Evolutionary conservation across 2,113 vertebrate species (phyloP), one percentile per base, ranked within the genome.

Genomic region (Coracopsis vasa): DNA sequence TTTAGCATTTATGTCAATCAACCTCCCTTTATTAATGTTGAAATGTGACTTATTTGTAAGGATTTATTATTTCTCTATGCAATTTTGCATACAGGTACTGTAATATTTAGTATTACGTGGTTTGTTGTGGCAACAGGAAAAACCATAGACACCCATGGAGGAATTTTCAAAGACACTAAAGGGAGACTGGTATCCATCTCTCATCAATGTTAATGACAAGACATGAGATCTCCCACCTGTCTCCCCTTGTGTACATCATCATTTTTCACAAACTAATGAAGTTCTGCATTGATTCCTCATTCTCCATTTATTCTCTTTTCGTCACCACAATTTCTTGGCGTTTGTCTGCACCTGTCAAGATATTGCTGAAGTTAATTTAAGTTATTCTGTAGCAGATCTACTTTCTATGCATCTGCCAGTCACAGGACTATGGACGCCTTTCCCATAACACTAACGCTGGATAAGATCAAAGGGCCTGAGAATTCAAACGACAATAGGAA

Each of bases 11-110:
- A 70, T 94, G 64, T 64, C 81, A 73, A 50, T 33, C 56, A 70
- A 19, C 35, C 80, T 73, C 66, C 19, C 44, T 81, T 86, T 88
- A 73, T 29, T 33, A 27, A 72, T 77, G 18, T 86, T 90, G 27
- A 83, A 91, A 77, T 88, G 50, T 77, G 81, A 92, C 70, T 91
- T 75, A 58, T 85, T 95, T 92, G 64, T 78, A 50, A 90, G 65
- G 80, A 72, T 93, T 90, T 92, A 73, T 81, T 87, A 79, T 86
- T 88, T 97, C 85, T 96, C 87, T 97, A 29, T 93, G 90, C 80
- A 96, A 96, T 88, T 88, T 72, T 80, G 86, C 88, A 44, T 90
- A 78, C 80, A 77, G 88, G 88, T 92, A 79, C 86, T 87, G 85
- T 91, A 91, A 31, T 45, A 69, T 44, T 88, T 82, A 91, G 77